Conservation (phyloP, 2,888 invertebrate species). For the Sericinus montela region DNA sequence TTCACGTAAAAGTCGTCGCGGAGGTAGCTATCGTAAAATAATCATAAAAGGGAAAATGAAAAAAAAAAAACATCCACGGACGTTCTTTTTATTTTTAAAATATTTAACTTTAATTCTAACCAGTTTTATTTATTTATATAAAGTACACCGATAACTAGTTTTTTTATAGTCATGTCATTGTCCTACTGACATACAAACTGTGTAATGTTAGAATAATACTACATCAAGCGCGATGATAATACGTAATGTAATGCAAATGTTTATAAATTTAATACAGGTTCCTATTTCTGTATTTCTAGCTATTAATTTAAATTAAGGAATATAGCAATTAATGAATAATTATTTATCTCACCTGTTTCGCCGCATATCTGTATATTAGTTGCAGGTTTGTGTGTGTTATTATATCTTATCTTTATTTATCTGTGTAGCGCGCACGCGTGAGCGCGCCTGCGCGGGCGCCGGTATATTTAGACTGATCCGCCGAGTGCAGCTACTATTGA, state of each 20-base stretch:
- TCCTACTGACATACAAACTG: slow-evolving; percentile 8
- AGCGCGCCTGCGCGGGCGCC: slow-evolving; percentile 64
- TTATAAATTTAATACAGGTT: not conserved
- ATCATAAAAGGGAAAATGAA: not conserved
- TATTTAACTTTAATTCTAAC: no score
- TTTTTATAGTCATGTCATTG: not conserved
- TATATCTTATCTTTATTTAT: slow-evolving; percentile 70
- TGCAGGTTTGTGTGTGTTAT: slow-evolving; percentile 43
- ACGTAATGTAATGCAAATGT: slow-evolving; percentile 8
- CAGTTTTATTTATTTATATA: no score
- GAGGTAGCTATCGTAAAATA: slow-evolving; percentile 58
- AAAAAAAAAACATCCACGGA: no score
- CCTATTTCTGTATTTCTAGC: not conserved
- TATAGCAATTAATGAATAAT: slow-evolving; percentile 28
- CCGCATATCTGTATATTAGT: slow-evolving; percentile 55
- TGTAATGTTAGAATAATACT: slow-evolving; percentile 9
- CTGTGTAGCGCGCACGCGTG: slow-evolving; percentile 48
- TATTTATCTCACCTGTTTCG: slow-evolving; percentile 63
- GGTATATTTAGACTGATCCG: slow-evolving; percentile 75
- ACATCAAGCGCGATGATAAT: not conserved
- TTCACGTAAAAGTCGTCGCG: slow-evolving; percentile 65
- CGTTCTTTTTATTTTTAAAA: no score
- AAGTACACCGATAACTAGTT: not conserved
- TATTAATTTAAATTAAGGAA: slow-evolving; percentile 1
- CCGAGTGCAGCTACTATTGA: slow-evolving; percentile 53